A percentile compares a stretch with the other conserved stretches of the same genome.
phyloP scores from a whole-genome alignment of 2,113 vertebrate genomes.

The Puffinus mauretanicus region DNA sequence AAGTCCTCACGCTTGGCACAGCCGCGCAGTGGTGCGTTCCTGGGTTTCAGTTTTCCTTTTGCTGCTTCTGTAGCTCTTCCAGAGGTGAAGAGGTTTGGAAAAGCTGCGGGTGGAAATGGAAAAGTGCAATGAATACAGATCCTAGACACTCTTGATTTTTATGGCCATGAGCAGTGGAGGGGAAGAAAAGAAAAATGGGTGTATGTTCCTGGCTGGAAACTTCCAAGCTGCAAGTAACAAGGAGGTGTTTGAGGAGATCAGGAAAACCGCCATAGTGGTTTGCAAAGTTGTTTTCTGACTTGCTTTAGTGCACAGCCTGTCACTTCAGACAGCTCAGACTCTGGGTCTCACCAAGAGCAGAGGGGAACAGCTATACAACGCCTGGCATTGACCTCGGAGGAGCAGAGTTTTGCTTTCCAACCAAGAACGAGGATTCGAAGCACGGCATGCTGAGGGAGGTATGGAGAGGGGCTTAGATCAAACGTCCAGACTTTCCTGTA shows the following conservation, averaged over 20 bases:
- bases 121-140: conserved; percentile 25
- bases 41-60: conserved; percentile 66
- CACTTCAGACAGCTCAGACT: neutral
- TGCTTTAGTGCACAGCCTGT: neutral
- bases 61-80: conserved; percentile 64
- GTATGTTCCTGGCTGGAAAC: conserved; percentile 23
- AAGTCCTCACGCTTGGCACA: conserved; percentile 13
- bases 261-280: neutral
- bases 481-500: neutral
- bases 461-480: neutral
- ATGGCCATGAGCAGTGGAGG: neutral
- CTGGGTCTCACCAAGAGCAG: neutral
- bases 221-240: neutral
- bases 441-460: neutral
- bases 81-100: conserved; percentile 61
- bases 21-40: neutral
- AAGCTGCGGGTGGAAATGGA: conserved; percentile 47
- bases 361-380: neutral
- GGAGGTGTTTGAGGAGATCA: conserved; percentile 32
- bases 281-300: neutral
- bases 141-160: conserved; percentile 31
- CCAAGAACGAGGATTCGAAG: neutral
- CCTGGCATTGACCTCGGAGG: neutral
- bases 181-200: conserved; percentile 1
- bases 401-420: neutral